These are phyloP conservation scores for Scaptomyza montana DNA, from an alignment of 1,140 invertebrate species.

Conservation along the genomic window DNA sequence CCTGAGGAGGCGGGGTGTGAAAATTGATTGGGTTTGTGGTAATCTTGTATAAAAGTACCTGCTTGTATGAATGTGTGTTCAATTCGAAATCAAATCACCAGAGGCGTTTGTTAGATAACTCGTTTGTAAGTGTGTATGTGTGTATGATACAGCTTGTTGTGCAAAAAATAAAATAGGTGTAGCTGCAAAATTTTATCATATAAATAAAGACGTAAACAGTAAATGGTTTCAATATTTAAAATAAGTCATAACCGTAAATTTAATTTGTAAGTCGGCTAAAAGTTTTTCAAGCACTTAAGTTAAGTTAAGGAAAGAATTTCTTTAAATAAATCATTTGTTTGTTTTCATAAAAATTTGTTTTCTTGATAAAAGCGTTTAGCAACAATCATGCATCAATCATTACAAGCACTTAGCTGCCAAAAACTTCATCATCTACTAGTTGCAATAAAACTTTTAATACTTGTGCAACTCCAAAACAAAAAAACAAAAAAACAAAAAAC, in stretches of 20 bases:
- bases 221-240: background rate
- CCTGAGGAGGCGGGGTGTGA: background rate
- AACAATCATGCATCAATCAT: conserved; percentile 1
- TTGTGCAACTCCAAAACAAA: too few relatives aligned
- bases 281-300: too few relatives aligned
- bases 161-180: background rate
- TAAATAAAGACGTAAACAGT: background rate
- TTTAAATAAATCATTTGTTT: too few relatives aligned
- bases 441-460: background rate
- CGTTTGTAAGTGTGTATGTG: background rate
- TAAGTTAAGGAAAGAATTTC: too few relatives aligned
- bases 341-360: background rate
- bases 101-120: conserved; percentile 24
- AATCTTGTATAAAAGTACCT: conserved; percentile 5
- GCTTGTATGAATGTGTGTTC: conserved; percentile 4
- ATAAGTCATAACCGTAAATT: background rate
- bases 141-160: conserved; percentile 16
- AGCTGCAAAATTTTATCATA: background rate
- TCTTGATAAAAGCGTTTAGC: background rate
- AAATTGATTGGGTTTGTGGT: conserved; percentile 36
- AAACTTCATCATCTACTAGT: background rate
- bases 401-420: too few relatives aligned
- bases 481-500: background rate
- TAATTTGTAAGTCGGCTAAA: too few relatives aligned
- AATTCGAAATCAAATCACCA: conserved; percentile 40